These are phyloP conservation scores for Tachina fera DNA, from an alignment of 2,888 invertebrate species.

Conservation along the genomic window DNA sequence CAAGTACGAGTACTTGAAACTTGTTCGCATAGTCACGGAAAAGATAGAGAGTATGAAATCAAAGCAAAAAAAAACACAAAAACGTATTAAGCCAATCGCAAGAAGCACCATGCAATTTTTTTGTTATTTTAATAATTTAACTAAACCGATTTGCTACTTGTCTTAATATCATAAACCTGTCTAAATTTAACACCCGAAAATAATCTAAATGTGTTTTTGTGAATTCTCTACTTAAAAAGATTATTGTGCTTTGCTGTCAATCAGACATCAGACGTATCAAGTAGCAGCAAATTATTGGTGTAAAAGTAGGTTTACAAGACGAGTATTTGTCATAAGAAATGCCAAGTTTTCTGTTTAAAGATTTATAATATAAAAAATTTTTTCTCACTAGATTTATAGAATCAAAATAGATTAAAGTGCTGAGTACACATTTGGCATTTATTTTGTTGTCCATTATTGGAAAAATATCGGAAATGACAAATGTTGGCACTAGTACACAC, in stretches of 20 bases:
- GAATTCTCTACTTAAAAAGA: background rate
- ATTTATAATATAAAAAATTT: background rate
- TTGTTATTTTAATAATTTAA: background rate
- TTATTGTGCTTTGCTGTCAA: background rate
- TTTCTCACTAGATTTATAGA: no score
- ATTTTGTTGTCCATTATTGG: no score
- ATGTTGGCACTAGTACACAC: no score
- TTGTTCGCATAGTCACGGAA: background rate
- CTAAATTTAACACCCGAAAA: background rate
- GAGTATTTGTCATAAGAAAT: background rate
- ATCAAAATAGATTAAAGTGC: no score
- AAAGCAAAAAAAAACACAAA: background rate
- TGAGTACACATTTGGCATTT: no score
- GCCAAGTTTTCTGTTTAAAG: background rate
- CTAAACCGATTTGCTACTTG: background rate
- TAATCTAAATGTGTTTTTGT: background rate
- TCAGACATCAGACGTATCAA: background rate
- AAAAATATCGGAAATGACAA: no score
- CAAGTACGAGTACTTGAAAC: constrained; percentile 21
- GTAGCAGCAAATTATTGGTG: background rate
- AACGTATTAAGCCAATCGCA: no score
- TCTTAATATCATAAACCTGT: background rate
- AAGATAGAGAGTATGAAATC: background rate
- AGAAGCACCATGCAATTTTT: background rate
- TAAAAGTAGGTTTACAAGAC: background rate